Percentiles rank a stretch among this genome's conserved stretches.
phyloP scores from a whole-genome alignment of 1,140 invertebrate genomes.

The Zaprionus gabonicus region DNA sequence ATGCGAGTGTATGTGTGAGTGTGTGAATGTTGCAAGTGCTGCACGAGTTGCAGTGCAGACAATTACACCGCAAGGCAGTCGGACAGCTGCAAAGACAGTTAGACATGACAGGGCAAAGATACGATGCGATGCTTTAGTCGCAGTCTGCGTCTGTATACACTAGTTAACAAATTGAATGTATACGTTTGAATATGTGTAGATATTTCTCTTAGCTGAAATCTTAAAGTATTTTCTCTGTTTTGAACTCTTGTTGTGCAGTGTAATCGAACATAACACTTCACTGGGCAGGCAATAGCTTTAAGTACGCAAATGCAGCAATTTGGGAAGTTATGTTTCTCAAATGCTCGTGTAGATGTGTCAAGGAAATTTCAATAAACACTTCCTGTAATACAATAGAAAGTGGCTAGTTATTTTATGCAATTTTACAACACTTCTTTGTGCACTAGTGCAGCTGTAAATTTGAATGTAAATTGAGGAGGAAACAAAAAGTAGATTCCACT shows the following conservation, averaged over 20 bases:
- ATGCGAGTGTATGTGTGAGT: neutral
- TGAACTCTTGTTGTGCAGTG: neutral
- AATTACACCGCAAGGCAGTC: slow-evolving; percentile 15
- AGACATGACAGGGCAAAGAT: slow-evolving; percentile 8
- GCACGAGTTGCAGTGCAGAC: slow-evolving; percentile 28
- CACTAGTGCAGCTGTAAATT: neutral
- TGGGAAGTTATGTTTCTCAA: neutral
- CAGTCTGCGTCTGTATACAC: neutral
- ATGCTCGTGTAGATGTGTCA: neutral
- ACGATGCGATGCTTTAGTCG: neutral
- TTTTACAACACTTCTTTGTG: neutral
- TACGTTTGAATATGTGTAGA: neutral
- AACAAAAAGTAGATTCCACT: neutral
- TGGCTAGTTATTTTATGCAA: neutral
- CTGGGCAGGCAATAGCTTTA: neutral
- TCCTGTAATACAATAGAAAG: neutral
- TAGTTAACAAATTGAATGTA: neutral
- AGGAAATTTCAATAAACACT: neutral
- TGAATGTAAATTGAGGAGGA: neutral
- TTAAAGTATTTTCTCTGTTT: neutral
- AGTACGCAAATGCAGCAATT: neutral
- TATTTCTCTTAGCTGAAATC: too few relatives aligned
- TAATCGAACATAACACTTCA: neutral
- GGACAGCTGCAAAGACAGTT: slow-evolving; percentile 10
- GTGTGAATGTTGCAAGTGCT: slow-evolving; percentile 6